Percentiles rank a stretch among this genome's conserved stretches.
Conservation (phyloP, 2,797 vertebrate species). For the Helarctos malayanus region DNA sequence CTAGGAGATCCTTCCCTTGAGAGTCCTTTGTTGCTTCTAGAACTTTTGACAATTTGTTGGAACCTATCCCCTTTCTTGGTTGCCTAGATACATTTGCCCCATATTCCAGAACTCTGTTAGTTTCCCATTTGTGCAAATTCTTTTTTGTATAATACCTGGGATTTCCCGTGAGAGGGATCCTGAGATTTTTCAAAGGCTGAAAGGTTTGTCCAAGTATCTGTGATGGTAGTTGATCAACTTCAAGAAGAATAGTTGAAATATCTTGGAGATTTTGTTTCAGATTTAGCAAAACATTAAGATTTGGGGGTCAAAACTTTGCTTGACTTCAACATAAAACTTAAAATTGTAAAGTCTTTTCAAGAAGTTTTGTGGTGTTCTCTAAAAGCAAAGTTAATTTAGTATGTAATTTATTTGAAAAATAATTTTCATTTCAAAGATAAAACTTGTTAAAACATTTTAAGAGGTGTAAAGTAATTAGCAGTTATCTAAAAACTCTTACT, state of each 20-base stretch:
- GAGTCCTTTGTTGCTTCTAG: conserved; percentile 1
- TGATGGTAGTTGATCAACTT: conserved; percentile 30
- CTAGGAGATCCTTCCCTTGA: not conserved
- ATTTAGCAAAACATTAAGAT: not conserved
- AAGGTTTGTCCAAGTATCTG: conserved; percentile 37
- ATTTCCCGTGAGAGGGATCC: not conserved
- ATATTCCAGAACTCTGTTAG: not conserved
- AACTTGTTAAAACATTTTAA: conserved; percentile 8
- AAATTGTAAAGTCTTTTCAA: not conserved
- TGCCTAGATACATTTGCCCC: conserved; percentile 4
- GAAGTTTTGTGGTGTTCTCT: conserved; percentile 31
- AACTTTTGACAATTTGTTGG: not conserved
- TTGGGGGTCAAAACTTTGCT: not conserved
- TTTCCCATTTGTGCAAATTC: not conserved
- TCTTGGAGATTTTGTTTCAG: conserved; percentile 48
- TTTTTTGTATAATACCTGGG: not conserved
- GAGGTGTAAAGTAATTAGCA: not conserved
- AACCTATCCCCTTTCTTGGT: not conserved
- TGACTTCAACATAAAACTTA: conserved; percentile 8
- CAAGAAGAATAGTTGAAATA: conserved; percentile 10
- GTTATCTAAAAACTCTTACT: conserved; percentile 28
- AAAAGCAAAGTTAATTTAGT: conserved; percentile 18
- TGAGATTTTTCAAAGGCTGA: not conserved
- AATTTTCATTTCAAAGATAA: not conserved
- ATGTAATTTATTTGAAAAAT: conserved; percentile 14